phyloP scores from a whole-genome alignment of 2,888 invertebrate species.

The Alloplasta piceator region DNA sequence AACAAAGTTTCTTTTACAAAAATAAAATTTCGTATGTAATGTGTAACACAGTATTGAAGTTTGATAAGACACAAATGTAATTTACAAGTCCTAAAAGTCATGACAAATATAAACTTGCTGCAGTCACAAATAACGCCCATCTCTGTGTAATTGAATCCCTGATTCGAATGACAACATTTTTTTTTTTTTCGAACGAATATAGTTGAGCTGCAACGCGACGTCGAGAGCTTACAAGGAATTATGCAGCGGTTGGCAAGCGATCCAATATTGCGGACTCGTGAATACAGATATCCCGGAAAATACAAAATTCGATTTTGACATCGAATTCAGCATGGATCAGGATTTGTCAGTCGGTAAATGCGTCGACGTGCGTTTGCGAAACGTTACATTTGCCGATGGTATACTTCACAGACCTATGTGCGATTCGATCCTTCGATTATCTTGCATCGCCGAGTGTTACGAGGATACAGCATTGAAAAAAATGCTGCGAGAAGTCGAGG shows the following conservation, averaged over 20 bases:
- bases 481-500: conserved; percentile 71
- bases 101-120: no score
- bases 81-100: no score
- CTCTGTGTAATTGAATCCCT: conserved; percentile 12
- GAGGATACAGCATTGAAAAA: conserved; percentile 77
- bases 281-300: conserved; percentile 55
- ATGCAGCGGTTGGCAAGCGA: conserved; percentile 71
- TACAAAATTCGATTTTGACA: conserved; percentile 71
- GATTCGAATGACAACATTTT: conserved; percentile 10
- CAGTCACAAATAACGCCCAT: not conserved
- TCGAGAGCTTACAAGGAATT: conserved; percentile 68
- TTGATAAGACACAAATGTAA: no score
- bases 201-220: conserved; percentile 84
- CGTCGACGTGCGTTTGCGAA: conserved; percentile 76
- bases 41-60: no score
- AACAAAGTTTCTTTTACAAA: no score
- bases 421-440: conserved; percentile 81
- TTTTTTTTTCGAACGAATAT: conserved; percentile 71
- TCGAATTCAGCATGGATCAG: conserved; percentile 71
- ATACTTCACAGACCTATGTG: conserved; percentile 75
- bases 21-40: no score
- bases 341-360: conserved; percentile 69
- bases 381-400: conserved; percentile 83
- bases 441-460: conserved; percentile 82
- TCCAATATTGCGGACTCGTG: conserved; percentile 68